Base-by-base conservation (phyloP, 2,888 invertebrate species). In the Drosophila affinis region DNA sequence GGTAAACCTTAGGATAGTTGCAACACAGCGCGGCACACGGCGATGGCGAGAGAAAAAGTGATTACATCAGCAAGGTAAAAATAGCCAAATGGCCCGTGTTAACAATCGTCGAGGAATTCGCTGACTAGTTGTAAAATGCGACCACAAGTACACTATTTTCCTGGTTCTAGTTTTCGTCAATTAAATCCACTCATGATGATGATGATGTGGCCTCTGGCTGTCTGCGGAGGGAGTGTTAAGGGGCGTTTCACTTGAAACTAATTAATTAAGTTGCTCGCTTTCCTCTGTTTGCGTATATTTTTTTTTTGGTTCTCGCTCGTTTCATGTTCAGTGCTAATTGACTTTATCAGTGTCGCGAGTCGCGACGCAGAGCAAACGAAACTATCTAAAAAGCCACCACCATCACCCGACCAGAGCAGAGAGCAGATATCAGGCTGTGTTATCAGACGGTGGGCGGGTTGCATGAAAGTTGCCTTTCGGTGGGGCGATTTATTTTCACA, bases 291-390 rank as follows among this genome's bases (percentile, higher is more conserved):
- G 32, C 54, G n/a, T 51, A 32, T 48, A 24, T 44, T 18, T 48
- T 60, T 32, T 21, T 44, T 21, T 29, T 58, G 27, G 24, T 44
- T 44, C 32, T 51, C 45, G 65, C 64, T 65, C 49, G 54, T 53
- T 54, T 62, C 81, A 78, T 75, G 74, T 83, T 88, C 67, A 61
- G 53, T 64, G 84, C 87, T 88, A 88, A 83, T 87, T 88, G 84
- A 72, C 82, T 78, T 84, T 88, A 88, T 85, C 88, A 76, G 68
- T 71, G 76, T 68, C 77, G 76, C 39, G 12, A 34, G 34, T 34
- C 14, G 39, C 80, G 76, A 69, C 83, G 59, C 64, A 57, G 64
- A 82, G 58, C 88, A 88, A 87, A 87, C 76, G 86, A 29, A 87
- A 89, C 86, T 89, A 89, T 85, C 88, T 75, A 48, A 39, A 39